Evolutionary conservation across 2,888 invertebrate species (phyloP), one percentile per base, ranked within the genome.

Genomic region (Leucophenga maculata): DNA sequence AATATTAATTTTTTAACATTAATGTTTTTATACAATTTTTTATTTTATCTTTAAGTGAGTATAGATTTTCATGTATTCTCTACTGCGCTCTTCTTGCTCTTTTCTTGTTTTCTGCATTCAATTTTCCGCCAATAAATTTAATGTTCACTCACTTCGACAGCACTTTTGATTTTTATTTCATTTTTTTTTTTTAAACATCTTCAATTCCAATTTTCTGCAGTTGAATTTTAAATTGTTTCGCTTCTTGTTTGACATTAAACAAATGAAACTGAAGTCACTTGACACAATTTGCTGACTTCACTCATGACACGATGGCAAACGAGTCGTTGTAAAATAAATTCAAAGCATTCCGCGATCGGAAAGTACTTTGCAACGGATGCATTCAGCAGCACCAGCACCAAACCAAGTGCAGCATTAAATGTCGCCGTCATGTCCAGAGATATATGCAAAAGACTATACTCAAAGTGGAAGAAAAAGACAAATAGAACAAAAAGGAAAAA

Each of bases 211-310:
- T 68, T 73, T 74, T 69, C 69, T 69, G 78, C 70, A 46, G 75
- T 81, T 81, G 74, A 76, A 79, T 75, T 76, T 64, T 65, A 62
- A 54, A 66, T 65, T 52, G 48, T 59, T 52, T 32, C 26, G 32
- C 9, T 52, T 54, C 52, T 64, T 59, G 71, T 69, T 75, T 73
- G 77, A 71, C 79, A 73, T 79, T 74, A 73, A 79, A 69, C 79
- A 81, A 76, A 77, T 72, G 72, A 74, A 71, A 65, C 67, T 59
- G 68, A 66, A 67, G 50, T 54, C 44, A 50, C 54, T 65, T 16
- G 39, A 66, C 54, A 55, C 20, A 32, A 44, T 39, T 46, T 14
- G 26, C 22, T 11, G 55, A 50, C n/a, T 50, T 50, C 6, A n/a
- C 50, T 50, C 13, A n/a, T 13, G n/a, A 2, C 46, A 14, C 6